Evolutionary conservation across 2,888 invertebrate species (phyloP).

Genomic region (Argyresthia goedartella): DNA sequence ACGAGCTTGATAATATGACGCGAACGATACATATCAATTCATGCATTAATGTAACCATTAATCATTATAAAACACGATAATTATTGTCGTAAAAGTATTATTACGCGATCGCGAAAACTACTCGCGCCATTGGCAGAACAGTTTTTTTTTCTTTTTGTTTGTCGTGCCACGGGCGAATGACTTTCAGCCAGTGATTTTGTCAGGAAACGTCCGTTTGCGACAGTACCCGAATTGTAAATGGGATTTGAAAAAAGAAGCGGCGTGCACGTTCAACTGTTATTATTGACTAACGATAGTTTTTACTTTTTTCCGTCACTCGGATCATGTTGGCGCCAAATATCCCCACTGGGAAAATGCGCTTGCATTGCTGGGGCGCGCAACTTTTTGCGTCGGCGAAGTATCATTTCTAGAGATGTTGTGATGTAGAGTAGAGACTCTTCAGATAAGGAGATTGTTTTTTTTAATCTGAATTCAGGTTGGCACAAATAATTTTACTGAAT

Average conservation of each 20-base stretch:
- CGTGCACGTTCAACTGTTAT: slow-evolving; percentile 38
- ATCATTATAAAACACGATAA: slow-evolving; percentile 14
- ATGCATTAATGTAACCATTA: slow-evolving; percentile 24
- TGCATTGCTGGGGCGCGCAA: slow-evolving; percentile 28
- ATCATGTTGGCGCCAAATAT: slow-evolving; percentile 29
- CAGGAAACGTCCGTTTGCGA: slow-evolving; percentile 32
- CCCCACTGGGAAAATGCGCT: slow-evolving; percentile 58
- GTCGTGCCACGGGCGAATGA: slow-evolving; percentile 6
- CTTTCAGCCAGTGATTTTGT: slow-evolving; percentile 9
- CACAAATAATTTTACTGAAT: no score
- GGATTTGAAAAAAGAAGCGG: slow-evolving; percentile 35
- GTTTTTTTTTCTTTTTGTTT: slow-evolving; percentile 16
- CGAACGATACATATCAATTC: slow-evolving; percentile 15
- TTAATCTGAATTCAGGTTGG: no score
- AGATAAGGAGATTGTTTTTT: no score
- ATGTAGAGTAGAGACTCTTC: no score
- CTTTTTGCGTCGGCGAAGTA: slow-evolving; percentile 19
- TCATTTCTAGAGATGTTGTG: no score
- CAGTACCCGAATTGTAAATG: slow-evolving; percentile 57
- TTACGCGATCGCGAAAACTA: background rate
- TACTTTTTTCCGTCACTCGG: slow-evolving; percentile 58
- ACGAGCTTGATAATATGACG: slow-evolving; percentile 1
- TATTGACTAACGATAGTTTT: slow-evolving; percentile 58
- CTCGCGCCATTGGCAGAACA: slow-evolving; percentile 17
- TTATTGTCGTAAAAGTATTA: no score